Evolutionary conservation across 2,888 invertebrate species (phyloP).

Genomic region (Brenthis daphne): DNA sequence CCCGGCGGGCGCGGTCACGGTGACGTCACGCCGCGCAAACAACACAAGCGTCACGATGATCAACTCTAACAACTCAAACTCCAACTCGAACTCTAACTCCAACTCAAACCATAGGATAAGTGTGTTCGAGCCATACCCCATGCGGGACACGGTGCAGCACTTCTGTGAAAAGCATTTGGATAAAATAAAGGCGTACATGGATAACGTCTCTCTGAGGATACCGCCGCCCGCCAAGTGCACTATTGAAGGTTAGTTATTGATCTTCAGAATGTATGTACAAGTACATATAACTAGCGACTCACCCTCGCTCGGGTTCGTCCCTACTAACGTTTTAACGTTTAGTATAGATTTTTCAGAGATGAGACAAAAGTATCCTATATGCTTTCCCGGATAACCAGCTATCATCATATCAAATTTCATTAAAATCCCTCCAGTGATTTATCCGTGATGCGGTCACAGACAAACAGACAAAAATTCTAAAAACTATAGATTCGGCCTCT

Average conservation of each 20-base stretch:
- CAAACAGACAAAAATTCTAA: too few relatives aligned
- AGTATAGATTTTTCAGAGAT: too few relatives aligned
- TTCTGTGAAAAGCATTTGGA: slow-evolving; percentile 97
- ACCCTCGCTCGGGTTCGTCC: too few relatives aligned
- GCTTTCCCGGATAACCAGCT: too few relatives aligned
- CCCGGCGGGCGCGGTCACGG: slow-evolving; percentile 82
- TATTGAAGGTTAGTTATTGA: slow-evolving; percentile 88
- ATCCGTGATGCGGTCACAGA: too few relatives aligned
- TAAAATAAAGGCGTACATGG: slow-evolving; percentile 95
- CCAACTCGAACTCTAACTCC: slow-evolving; percentile 66
- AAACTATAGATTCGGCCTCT: too few relatives aligned
- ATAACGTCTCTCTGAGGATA: slow-evolving; percentile 90
- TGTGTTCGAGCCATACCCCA: slow-evolving; percentile 95
- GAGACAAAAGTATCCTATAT: too few relatives aligned
- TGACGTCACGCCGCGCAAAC: slow-evolving; percentile 84
- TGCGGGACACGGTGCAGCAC: slow-evolving; percentile 95
- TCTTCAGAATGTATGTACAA: not conserved
- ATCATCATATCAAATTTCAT: too few relatives aligned
- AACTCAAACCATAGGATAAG: slow-evolving; percentile 85
- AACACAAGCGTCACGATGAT: slow-evolving; percentile 91
- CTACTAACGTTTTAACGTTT: too few relatives aligned
- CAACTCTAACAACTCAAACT: slow-evolving; percentile 80
- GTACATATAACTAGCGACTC: too few relatives aligned
- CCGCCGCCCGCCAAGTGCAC: slow-evolving; percentile 97
- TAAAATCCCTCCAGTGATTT: too few relatives aligned